A percentile compares a stretch with the other conserved stretches of the same genome.
These are phyloP conservation scores for Neolamprologus ventralis DNA, from an alignment of 2,113 vertebrate genomes.

Conservation along the genomic window DNA sequence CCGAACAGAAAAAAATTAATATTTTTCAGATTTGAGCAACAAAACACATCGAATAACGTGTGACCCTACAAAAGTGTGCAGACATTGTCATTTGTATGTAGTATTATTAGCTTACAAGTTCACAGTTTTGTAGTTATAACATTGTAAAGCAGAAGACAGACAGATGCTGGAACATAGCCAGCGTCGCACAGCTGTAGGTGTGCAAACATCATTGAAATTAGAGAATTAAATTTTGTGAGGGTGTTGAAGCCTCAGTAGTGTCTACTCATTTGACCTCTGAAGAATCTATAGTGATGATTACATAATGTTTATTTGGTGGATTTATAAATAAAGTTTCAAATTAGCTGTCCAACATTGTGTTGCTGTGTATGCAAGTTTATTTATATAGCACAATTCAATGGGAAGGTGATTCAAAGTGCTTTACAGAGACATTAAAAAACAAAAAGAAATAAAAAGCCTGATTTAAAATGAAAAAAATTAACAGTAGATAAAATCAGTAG, in stretches of 20 bases:
- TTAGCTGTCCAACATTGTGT: not conserved
- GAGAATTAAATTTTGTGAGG: not conserved
- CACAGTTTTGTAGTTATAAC: not conserved
- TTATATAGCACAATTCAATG: not conserved
- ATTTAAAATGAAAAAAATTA: not conserved
- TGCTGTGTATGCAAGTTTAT: not conserved
- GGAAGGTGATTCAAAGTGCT: not conserved
- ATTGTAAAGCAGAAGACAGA: not conserved
- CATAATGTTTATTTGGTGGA: fast-evolving
- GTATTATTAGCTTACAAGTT: not conserved
- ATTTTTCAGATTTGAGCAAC: not conserved
- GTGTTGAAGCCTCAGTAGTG: not conserved
- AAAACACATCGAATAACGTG: not conserved
- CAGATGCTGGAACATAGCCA: not conserved
- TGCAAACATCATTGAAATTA: not conserved
- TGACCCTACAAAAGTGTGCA: not conserved
- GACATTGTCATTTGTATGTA: not conserved
- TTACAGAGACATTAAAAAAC: not conserved
- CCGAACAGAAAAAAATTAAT: not conserved
- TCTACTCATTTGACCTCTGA: not conserved
- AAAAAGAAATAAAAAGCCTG: not conserved
- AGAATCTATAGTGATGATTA: not conserved
- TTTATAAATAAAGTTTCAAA: not conserved
- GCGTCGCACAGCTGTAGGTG: not conserved
- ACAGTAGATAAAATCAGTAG: not conserved